These are phyloP conservation scores for Temnothorax nylanderi DNA, from an alignment of 1,140 invertebrate genomes.

Conservation along the genomic window DNA sequence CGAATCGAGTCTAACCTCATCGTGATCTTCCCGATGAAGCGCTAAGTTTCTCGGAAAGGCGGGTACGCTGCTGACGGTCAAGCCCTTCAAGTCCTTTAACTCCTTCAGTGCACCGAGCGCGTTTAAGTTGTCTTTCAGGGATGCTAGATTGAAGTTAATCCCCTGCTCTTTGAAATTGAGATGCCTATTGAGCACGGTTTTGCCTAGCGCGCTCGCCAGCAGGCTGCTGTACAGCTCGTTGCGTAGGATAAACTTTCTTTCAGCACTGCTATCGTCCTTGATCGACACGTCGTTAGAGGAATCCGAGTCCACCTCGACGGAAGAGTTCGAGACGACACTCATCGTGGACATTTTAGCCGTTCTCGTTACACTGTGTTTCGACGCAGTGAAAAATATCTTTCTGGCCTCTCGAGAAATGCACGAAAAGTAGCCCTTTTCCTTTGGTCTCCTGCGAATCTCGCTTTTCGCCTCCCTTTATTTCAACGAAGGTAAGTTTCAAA, in stretches of 20 bases:
- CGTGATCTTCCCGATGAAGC: conserved; percentile 81
- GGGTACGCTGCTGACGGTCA: conserved; percentile 83
- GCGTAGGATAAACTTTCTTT: conserved; percentile 88
- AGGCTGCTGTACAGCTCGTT: conserved; percentile 92
- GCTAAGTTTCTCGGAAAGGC: conserved; percentile 84
- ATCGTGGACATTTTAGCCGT: conserved; percentile 82
- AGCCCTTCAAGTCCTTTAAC: conserved; percentile 82
- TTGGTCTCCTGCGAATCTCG: conserved; percentile 35
- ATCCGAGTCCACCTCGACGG: conserved; percentile 84
- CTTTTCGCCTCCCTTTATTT: neutral
- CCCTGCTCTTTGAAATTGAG: conserved; percentile 82
- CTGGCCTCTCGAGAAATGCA: conserved; percentile 1
- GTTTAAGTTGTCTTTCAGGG: conserved; percentile 83
- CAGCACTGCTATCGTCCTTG: conserved; percentile 78
- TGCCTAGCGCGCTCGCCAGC: conserved; percentile 89
- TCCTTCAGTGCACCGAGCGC: conserved; percentile 83
- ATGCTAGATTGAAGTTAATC: conserved; percentile 79
- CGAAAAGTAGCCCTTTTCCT: neutral
- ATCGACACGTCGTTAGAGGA: conserved; percentile 81
- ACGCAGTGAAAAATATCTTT: conserved; percentile 53
- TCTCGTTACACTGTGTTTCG: conserved; percentile 37
- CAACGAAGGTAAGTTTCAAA: conserved; percentile 18
- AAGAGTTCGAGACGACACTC: conserved; percentile 84
- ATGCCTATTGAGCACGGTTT: conserved; percentile 84
- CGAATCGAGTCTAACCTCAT: conserved; percentile 80